Percentiles rank a stretch among this genome's conserved stretches.
These are phyloP conservation scores for Sternotherus odoratus DNA, from an alignment of 2,797 vertebrate genomes.

Conservation along the genomic window DNA sequence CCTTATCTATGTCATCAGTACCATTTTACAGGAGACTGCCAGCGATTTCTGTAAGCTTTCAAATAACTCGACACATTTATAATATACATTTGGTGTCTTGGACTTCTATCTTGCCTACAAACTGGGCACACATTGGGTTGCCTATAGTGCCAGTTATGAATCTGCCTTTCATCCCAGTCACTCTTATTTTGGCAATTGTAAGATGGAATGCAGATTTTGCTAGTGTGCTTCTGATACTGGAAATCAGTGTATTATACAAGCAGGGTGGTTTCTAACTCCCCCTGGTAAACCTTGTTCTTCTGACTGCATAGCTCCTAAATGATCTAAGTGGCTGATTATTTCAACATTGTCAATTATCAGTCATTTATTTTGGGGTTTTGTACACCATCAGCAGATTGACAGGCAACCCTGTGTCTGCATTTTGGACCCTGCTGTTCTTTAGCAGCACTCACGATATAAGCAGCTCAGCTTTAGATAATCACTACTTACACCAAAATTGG, in stretches of 20 bases:
- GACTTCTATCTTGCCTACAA: neutral
- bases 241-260: neutral
- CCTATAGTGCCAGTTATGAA: neutral
- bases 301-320: neutral
- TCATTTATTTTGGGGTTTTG: neutral
- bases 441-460: neutral
- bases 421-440: conserved; percentile 14
- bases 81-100: neutral
- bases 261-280: neutral
- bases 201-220: neutral
- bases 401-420: neutral
- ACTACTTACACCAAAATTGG: neutral
- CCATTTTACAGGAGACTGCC: conserved; percentile 10
- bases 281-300: neutral
- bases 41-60: conserved; percentile 18
- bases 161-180: neutral
- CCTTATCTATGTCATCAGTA: neutral
- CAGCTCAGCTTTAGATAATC: neutral
- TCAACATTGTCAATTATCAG: neutral
- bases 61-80: conserved; percentile 7
- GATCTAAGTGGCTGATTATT: neutral
- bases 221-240: neutral
- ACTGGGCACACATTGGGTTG: neutral
- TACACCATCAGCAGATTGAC: neutral
- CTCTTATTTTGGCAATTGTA: neutral